A percentile compares a stretch with the other conserved stretches of the same genome.
Conservation (phyloP, 1,140 invertebrate species). For the Drosophila erecta region DNA sequence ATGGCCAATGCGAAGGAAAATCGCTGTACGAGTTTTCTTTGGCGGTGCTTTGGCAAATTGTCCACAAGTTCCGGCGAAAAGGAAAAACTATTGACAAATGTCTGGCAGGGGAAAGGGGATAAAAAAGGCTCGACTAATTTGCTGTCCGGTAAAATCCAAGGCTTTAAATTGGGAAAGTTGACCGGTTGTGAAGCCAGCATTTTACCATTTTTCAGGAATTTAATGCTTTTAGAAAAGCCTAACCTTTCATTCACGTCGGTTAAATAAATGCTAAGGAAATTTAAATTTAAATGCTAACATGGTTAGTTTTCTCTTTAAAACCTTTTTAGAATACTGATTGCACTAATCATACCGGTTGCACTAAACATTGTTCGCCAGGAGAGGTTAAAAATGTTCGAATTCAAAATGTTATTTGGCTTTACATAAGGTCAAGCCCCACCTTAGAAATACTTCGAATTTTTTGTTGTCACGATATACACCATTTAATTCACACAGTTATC, state of each 20-base stretch:
- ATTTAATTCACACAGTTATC: neutral
- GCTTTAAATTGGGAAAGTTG: conserved; percentile 12
- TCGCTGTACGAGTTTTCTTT: conserved; percentile 42
- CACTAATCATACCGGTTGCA: too few species aligned
- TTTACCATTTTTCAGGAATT: conserved; percentile 4
- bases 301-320: too few species aligned
- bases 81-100: conserved; percentile 53
- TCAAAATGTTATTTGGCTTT: too few species aligned
- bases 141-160: neutral
- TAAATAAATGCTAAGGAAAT: neutral
- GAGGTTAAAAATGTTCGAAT: too few species aligned
- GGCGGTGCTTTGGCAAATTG: conserved; percentile 21
- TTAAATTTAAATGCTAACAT: too few species aligned
- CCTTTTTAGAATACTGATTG: too few species aligned
- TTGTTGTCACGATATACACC: neutral
- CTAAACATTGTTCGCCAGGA: too few species aligned
- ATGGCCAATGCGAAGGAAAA: conserved; percentile 55
- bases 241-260: neutral
- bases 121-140: conserved; percentile 13
- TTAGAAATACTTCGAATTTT: too few species aligned
- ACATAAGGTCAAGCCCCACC: too few species aligned
- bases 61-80: conserved; percentile 55
- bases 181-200: neutral
- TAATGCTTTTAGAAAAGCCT: neutral
- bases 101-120: conserved; percentile 2